Percentiles rank a stretch among this genome's conserved stretches.
phyloP scores from a whole-genome alignment of 2,113 vertebrate genomes.

The Sebastes fasciatus region DNA sequence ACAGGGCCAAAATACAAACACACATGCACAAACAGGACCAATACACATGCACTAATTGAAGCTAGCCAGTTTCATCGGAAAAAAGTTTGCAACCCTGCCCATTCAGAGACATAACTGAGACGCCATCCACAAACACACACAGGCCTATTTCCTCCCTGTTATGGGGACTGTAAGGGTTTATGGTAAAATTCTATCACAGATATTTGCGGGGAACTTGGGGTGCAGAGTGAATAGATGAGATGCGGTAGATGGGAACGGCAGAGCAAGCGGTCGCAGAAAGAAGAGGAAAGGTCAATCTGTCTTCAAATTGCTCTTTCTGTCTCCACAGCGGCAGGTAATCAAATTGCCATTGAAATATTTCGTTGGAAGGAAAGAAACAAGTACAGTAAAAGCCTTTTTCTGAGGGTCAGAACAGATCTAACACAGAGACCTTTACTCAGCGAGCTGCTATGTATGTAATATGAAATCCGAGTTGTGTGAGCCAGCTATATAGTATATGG shows the following conservation, averaged over 20 bases:
- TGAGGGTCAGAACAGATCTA: conserved; percentile 20
- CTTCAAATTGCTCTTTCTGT: conserved; percentile 52
- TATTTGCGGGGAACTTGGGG: not conserved
- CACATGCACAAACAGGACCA: too few species aligned
- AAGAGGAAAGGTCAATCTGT: conserved; percentile 56
- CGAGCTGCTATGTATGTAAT: not conserved
- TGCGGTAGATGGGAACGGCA: not conserved
- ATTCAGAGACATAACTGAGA: conserved; percentile 21
- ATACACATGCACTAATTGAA: too few species aligned
- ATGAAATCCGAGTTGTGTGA: conserved; percentile 11
- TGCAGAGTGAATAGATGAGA: conserved; percentile 22
- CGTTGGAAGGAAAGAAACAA: conserved; percentile 27
- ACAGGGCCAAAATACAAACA: too few species aligned
- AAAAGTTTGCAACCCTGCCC: not conserved
- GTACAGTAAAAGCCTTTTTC: conserved; percentile 32
- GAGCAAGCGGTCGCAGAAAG: conserved; percentile 4
- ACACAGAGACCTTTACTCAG: conserved; percentile 22
- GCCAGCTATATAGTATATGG: not conserved
- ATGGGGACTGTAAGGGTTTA: not conserved
- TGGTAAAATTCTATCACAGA: conserved; percentile 11
- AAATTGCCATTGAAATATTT: conserved; percentile 53
- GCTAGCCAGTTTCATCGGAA: not conserved
- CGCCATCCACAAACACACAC: not conserved
- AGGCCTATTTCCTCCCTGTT: not conserved
- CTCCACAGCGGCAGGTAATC: conserved; percentile 50